Base-by-base conservation (phyloP, 2,113 vertebrate species). In the Galbula dea region DNA sequence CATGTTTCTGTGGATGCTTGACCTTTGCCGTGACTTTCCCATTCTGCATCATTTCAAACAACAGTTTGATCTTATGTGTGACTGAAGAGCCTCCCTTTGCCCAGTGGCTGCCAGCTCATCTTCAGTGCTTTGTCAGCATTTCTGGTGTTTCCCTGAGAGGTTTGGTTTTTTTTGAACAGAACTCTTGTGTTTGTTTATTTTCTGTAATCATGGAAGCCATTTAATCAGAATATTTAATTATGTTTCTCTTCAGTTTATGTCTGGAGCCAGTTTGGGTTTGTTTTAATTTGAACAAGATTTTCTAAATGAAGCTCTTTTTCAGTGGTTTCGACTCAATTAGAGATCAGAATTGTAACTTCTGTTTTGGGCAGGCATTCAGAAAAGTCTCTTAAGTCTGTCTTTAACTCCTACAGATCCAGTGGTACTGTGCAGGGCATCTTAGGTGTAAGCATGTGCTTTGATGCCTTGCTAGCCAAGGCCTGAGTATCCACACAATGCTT, bases 251-350 rank as follows among this genome's bases (percentile, higher is more conserved):
- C 34, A 85, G 32, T 90, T 91, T 62, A 86, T 43, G 12, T 89
- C 74, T 87, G 71, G 41, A 93, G 71, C 62, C 66, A 57, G 24
- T 89, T 87, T 84, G 29, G 36, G 8, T 61, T 91, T 75, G 15
- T 85, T 96, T 67, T 95, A 85, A 91, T 91, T 59, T 9, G 20
- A 91, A 79, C 57, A 76, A 91, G 71, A 39, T 95, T 95, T 92
- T 91, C 36, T 79, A 72, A 89, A 69, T 72, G 3, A 76, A 93
- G 29, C 11, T 21, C 61, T 83, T 90, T 83, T 83, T 52, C 76
- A 65, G 41, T 36, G 43, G 51, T 90, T 89, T 86, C 69, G 89
- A 67, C 24, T 55, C 43, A 83, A 39, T 86, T 67, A 75, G 52
- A 79, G 61, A 75, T 41, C 48, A 67, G 57, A 84, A 86, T 78